Conservation (phyloP, 2,888 invertebrate species). For the Pilophorus perplexus region DNA sequence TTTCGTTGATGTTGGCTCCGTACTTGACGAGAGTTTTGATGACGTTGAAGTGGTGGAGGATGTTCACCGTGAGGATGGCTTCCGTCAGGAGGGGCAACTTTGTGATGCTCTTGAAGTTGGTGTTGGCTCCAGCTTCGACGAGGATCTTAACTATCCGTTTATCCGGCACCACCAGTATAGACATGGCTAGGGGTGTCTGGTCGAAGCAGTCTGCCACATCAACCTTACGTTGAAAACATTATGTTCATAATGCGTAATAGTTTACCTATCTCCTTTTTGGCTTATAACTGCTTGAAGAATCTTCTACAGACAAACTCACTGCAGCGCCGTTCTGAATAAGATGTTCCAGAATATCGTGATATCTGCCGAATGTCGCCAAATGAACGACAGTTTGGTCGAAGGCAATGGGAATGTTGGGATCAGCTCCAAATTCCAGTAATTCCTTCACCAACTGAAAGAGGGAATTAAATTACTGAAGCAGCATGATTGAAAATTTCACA, state of each 20-base stretch:
- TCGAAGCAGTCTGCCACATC: slow-evolving; percentile 42
- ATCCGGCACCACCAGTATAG: slow-evolving; percentile 19
- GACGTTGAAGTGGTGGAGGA: slow-evolving; percentile 14
- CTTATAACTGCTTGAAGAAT: neutral
- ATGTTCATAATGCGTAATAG: neutral
- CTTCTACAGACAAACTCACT: slow-evolving; percentile 19
- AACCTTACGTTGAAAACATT: slow-evolving; percentile 22
- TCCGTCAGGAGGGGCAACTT: slow-evolving; percentile 31
- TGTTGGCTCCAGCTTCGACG: slow-evolving; percentile 37
- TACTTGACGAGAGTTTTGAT: slow-evolving; percentile 33
- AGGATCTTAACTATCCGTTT: slow-evolving; percentile 15
- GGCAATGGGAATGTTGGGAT: slow-evolving; percentile 29
- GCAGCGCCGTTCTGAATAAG: slow-evolving; percentile 31
- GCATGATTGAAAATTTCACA: neutral
- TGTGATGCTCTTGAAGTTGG: slow-evolving; percentile 36
- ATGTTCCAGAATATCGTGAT: neutral
- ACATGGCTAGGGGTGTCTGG: slow-evolving; percentile 37
- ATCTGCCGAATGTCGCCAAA: slow-evolving; percentile 27
- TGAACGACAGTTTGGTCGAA: slow-evolving; percentile 38
- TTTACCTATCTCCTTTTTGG: neutral
- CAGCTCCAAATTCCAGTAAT: slow-evolving; percentile 37
- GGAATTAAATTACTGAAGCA: neutral
- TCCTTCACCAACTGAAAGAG: slow-evolving; percentile 19
- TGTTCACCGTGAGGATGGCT: slow-evolving; percentile 24
- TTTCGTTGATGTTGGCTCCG: slow-evolving; percentile 34